A percentile compares a stretch with the other conserved stretches of the same genome.
Conservation (phyloP, 2,113 vertebrate species). For the Ceyx melanurus region DNA sequence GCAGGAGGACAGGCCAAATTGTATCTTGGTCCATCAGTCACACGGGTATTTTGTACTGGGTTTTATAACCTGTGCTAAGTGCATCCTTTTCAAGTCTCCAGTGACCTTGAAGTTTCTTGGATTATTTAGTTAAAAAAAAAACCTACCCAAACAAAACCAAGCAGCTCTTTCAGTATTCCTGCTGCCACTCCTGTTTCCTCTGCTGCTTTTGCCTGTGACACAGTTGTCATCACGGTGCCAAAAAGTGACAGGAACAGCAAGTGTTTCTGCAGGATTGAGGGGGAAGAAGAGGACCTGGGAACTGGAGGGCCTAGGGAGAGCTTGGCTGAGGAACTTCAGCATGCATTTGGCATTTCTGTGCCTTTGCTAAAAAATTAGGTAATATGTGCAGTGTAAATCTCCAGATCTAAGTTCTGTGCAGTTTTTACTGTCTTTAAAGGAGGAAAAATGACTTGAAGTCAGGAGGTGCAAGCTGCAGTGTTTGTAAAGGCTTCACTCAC, state of each 20-base stretch:
- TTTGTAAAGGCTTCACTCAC: neutral
- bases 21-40: neutral
- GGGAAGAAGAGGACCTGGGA: neutral
- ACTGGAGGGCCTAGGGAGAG: neutral
- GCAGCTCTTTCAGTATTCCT: neutral
- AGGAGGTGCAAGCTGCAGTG: neutral
- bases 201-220: neutral
- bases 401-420: neutral
- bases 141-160: neutral
- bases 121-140: neutral
- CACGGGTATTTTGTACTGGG: neutral
- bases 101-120: neutral
- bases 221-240: neutral
- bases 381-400: neutral
- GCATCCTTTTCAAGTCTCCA: neutral
- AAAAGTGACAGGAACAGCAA: neutral
- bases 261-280: neutral
- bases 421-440: neutral
- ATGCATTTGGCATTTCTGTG: neutral
- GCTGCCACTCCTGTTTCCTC: neutral
- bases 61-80: neutral
- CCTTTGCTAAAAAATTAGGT: neutral
- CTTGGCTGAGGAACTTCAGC: neutral
- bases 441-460: neutral
- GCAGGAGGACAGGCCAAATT: neutral